Base-by-base conservation (phyloP, 2,113 vertebrate genomes). In the Salvelinus namaycush region DNA sequence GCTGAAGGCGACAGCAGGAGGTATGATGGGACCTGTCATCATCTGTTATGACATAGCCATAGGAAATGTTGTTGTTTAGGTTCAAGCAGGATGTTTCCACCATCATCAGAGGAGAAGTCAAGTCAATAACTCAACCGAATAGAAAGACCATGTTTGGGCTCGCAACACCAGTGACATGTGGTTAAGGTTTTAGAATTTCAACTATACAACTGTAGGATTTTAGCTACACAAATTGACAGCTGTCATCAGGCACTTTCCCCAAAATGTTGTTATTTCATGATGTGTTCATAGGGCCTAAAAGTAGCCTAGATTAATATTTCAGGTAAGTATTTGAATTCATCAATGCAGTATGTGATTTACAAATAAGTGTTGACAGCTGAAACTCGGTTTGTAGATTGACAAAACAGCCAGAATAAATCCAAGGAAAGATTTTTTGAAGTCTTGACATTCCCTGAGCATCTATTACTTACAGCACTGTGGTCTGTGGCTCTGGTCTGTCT, bases 381-480 rank as follows among this genome's bases (percentile, higher is more conserved):
- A 62, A 62, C 8, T 16, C 8, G n/a, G 7, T 62, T 54, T 54
- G 51, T 54, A 18, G 27, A 67, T 67, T 31, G 7, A 62, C 70
- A 75, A 54, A 4, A 54, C 51, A 18, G 49, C 14, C 49, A 54
- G 51, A 54, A 16, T 54, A 54, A 62, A 22, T 62, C n/a, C 59
- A 24, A 62, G 59, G 59, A 62, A 76, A 34, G 57, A 68, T 60
- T 57, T 82, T 79, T 64, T 67, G 69, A 68, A 70, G 72, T 60
- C 75, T 75, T 69, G 44, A 70, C 80, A 77, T 80, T 75, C 57
- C 64, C 69, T 57, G 74, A 9, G 26, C 79, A 82, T 85, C 77
- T 77, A 80, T 80, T 80, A 85, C 82, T 85, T 72, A 85, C 71
- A 49, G 27, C 27, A 11, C 59, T 22, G 72, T 72, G 68, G 48